A percentile compares a stretch with the other conserved stretches of the same genome.
These are phyloP conservation scores for Diogma glabrata DNA, from an alignment of 2,888 invertebrate species.

Conservation along the genomic window DNA sequence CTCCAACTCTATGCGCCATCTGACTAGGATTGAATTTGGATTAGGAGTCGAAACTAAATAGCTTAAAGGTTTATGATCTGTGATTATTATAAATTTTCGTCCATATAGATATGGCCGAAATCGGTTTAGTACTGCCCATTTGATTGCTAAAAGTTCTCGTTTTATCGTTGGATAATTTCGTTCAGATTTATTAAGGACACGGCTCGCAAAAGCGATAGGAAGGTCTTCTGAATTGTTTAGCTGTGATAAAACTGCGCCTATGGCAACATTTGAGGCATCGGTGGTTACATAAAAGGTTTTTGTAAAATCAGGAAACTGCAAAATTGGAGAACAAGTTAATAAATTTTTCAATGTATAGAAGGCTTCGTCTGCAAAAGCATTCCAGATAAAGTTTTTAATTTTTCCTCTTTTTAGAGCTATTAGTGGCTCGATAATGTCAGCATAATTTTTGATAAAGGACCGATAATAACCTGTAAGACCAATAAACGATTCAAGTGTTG, in stretches of 20 bases:
- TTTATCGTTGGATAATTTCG: constrained; percentile 6
- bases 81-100: too few species aligned
- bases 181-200: not conserved
- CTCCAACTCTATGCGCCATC: too few species aligned
- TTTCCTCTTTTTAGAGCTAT: constrained; percentile 2
- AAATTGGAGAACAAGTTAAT: constrained; percentile 3
- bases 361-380: constrained; percentile 4
- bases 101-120: too few species aligned
- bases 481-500: not conserved
- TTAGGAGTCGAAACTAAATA: too few species aligned
- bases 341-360: not conserved
- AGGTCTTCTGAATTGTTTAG: not conserved
- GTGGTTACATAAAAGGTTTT: not conserved
- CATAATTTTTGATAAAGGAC: not conserved
- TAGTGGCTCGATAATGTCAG: not conserved
- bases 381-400: not conserved
- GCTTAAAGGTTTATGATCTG: too few species aligned
- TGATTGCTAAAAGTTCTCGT: constrained; percentile 2
- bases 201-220: constrained; percentile 7
- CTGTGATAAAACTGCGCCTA: constrained; percentile 5
- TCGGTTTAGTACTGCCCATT: constrained; percentile 2
- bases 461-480: not conserved
- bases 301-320: constrained; percentile 2
- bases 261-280: constrained; percentile 2
- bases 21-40: too few species aligned